These are phyloP conservation scores for Girardinus metallicus DNA, from an alignment of 2,797 vertebrate genomes.

Conservation along the genomic window DNA sequence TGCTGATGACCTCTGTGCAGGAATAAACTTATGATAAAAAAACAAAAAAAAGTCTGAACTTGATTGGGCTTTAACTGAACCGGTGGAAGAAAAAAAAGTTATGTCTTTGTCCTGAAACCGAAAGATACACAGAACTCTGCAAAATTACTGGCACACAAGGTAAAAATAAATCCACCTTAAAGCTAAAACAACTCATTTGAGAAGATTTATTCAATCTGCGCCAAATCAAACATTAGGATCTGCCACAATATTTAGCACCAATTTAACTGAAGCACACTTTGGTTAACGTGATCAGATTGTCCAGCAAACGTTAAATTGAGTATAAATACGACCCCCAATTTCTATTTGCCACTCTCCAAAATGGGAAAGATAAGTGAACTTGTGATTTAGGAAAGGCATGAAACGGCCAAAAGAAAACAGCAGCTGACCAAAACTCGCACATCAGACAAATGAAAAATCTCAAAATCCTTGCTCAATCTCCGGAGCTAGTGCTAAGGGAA, in stretches of 20 bases:
- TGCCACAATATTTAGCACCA: background rate
- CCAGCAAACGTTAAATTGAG: background rate
- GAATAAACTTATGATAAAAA: background rate
- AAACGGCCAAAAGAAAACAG: background rate
- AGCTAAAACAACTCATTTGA: background rate
- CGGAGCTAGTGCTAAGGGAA: background rate
- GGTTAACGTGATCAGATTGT: background rate
- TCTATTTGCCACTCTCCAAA: background rate
- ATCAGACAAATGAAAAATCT: background rate
- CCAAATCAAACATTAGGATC: background rate
- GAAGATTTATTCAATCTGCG: background rate
- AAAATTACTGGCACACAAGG: background rate
- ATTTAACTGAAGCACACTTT: background rate
- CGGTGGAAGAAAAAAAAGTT: background rate
- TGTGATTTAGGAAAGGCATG: background rate
- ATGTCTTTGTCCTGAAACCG: background rate
- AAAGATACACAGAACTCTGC: background rate
- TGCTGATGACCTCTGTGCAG: background rate
- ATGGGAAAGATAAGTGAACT: background rate
- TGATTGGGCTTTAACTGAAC: background rate
- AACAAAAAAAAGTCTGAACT: background rate
- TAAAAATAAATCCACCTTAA: background rate
- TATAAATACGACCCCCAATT: background rate
- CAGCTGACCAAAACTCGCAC: background rate
- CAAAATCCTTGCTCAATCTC: background rate